These are phyloP conservation scores for Glaucidium brasilianum DNA, from an alignment of 2,113 vertebrate genomes.

Conservation along the genomic window DNA sequence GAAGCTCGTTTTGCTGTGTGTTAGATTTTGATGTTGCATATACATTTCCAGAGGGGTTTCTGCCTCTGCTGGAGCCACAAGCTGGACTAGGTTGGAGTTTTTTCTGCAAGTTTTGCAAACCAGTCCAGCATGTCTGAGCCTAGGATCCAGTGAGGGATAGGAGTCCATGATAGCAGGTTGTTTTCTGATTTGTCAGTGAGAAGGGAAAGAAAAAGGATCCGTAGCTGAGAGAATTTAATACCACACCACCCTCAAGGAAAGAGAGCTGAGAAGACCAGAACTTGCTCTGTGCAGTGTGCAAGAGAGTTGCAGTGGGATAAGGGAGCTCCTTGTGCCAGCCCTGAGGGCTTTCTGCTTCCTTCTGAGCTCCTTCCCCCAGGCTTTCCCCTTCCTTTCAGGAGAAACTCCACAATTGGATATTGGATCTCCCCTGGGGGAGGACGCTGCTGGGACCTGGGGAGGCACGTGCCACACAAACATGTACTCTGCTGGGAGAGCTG, in stretches of 20 bases:
- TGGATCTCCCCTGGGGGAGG: not conserved
- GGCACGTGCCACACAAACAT: not conserved
- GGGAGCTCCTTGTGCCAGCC: not conserved
- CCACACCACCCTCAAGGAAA: not conserved
- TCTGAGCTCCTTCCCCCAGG: not conserved
- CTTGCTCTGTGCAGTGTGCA: not conserved
- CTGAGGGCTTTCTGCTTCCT: not conserved
- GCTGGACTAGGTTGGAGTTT: not conserved
- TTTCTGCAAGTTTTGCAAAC: not conserved
- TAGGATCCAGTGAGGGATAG: not conserved
- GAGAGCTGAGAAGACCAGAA: not conserved
- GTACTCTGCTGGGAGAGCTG: not conserved
- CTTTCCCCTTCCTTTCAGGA: not conserved
- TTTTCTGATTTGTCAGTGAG: not conserved
- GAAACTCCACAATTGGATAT: not conserved
- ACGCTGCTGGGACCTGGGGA: not conserved
- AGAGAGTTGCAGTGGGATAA: not conserved
- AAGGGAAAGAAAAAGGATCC: not conserved
- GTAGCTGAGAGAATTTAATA: not conserved
- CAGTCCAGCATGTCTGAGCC: not conserved
- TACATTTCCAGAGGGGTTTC: not conserved
- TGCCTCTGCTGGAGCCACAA: not conserved
- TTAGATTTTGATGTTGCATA: not conserved
- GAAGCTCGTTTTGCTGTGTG: not conserved
- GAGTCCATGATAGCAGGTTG: not conserved